Evolutionary conservation across 1,140 invertebrate genomes (phyloP), one percentile per base, ranked within the genome.

Genomic region (Calephelis virginiensis): DNA sequence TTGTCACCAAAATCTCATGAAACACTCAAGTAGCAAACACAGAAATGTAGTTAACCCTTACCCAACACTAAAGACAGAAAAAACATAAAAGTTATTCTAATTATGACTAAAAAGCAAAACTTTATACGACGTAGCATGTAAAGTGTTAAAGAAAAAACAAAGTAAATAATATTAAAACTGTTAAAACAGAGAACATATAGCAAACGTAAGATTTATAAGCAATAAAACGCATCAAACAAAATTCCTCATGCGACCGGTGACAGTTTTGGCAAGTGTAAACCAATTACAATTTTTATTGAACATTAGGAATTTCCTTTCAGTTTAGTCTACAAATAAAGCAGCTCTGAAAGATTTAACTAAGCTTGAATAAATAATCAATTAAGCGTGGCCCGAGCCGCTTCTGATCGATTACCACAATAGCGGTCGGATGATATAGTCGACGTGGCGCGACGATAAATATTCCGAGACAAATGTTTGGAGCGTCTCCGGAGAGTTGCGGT

Each of bases 361-460:
- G 82, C 81, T 69, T 80, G 82, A 85, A 89, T 86, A 90, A 90
- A 89, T 85, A 90, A 90, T 88, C 83, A 88, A 89, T 89, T 86
- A 83, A 77, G 81, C 72, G 76, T 72, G 67, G 71, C 71, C 72
- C 77, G 82, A 83, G 80, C 76, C 77, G 79, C 81, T 84, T 75
- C 82, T 88, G 86, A 89, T 90, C 85, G 84, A 90, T 90, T 77
- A 83, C 80, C 84, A 82, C 85, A 87, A 85, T 85, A 80, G 76
- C 79, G 77, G 77, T 82, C 74, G 86, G 82, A 89, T 89, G 88
- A 90, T 89, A 86, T 82, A 90, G 80, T 80, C 85, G 75, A 78
- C 85, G 75, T 82, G 82, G 78, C 76, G 78, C 74, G 78, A 70
- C 83, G 82, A 89, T 90, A 90, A 90, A 90, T 90, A 90, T 86